Percentiles rank a stretch among this genome's conserved stretches.
Conservation (phyloP, 2,113 vertebrate species). For the Myocastor coypus region DNA sequence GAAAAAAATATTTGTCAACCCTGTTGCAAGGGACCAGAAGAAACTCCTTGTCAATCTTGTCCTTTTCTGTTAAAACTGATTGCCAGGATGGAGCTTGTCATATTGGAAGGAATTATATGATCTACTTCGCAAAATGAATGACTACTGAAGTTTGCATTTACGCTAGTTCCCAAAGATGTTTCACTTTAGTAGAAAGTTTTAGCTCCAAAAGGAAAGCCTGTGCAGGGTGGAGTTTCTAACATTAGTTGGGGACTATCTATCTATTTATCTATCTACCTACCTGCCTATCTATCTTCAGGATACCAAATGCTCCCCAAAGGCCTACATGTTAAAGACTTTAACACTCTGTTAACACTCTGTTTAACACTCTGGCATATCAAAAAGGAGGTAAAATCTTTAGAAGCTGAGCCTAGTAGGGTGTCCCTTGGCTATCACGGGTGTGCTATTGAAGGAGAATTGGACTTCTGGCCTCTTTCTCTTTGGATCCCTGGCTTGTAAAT, state of each 20-base stretch:
- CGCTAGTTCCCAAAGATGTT: slow-evolving; percentile 7
- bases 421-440: background rate
- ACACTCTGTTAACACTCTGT: too few species aligned
- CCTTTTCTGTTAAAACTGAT: background rate
- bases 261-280: background rate
- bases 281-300: background rate
- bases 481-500: background rate
- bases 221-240: slow-evolving; percentile 5
- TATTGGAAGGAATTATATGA: background rate
- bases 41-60: background rate
- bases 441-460: background rate
- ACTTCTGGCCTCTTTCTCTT: background rate
- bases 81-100: background rate
- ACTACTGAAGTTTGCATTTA: background rate
- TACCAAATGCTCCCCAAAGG: background rate
- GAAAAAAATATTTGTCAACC: background rate
- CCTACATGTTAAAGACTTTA: background rate
- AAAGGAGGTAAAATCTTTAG: background rate
- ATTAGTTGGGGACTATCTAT: background rate
- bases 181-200: slow-evolving; percentile 22
- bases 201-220: slow-evolving; percentile 10
- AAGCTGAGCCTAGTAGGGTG: background rate
- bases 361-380: too few species aligned
- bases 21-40: background rate
- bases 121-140: slow-evolving; percentile 8